Base-by-base conservation (phyloP, 2,113 vertebrate species). In the Chaetodon auriga region DNA sequence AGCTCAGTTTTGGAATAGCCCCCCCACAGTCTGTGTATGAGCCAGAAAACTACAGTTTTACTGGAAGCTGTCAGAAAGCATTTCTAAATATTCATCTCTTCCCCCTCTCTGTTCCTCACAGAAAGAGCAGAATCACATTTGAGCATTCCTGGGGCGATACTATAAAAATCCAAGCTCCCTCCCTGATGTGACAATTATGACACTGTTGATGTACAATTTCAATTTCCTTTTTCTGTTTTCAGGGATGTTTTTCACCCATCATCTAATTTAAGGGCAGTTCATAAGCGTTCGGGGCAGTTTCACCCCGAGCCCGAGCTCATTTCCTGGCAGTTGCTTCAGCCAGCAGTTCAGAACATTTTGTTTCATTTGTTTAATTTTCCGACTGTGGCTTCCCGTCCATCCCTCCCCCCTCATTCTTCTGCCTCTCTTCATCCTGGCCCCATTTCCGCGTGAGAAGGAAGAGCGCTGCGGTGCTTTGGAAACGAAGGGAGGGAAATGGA, bases 291-390 rank as follows among this genome's bases (percentile, higher is more conserved):
- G 71, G 46, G 57, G 25, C 61, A 54, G 63, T 85, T 81, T 90
- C 1, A 0, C 72, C 30, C 7, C 46, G 0, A 66, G 36, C 70
- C 38, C 19, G 12, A 6, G 57, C 61, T 88, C 65, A 91, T 90
- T 93, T 94, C 86, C 93, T 92, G 90, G 90, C 85, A 93, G 74
- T 78, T 60, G 16, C 78, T 81, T 82, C 68, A 75, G 75, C 53
- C 54, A 23, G 75, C 72, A 81, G 75, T 83, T 85, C 58, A 91
- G 89, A 89, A 93, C 93, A 94, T 94, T 93, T 91, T 92, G 92
- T 94, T 93, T 88, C 81, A 69, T 58, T 90, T 64, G 38, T 84
- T 85, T 91, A 79, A 84, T 93, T 93, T 92, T 92, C 89, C 90
- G 11, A 77, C 80, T 63, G 76, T 66, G 83, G 88, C 87, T 93